Evolutionary conservation across 1,140 invertebrate genomes (phyloP), one percentile per base, ranked within the genome.

Genomic region (Meloidogyne exigua): DNA sequence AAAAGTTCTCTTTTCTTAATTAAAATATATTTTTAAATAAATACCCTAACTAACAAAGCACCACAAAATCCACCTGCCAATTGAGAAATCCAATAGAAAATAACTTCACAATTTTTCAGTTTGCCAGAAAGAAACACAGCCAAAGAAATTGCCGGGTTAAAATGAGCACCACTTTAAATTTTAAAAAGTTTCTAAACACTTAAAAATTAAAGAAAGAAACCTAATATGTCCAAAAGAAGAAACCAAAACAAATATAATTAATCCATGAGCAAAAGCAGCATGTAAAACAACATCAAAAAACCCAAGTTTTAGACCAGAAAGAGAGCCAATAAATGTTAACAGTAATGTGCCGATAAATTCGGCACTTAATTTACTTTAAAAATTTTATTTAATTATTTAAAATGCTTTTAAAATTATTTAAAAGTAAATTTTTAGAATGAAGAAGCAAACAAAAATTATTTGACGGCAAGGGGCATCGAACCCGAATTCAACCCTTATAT

Each of bases 91-190:
- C 86, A 68, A 72, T 88, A 89, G 10, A 79, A 75, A 9, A 83
- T 63, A 5, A 81, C 81, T 32, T 85, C 70, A 9, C 79, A n/a
- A 0, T 79, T 64, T 3, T 72, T 57, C 18, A 88, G 81, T 13
- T 81, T 87, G 0, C 88, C 87, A 25, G 79, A 57, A 26, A 88
- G 36, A 7, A 79, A 76, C 0, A 88, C 77, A 5, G 82, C 87
- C 15, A 88, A 32, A 0, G 88, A 88, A 7, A 89, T 88, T 0
- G 85, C 88, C 26, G 88, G 88, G 74, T 89, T 89, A 64, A 89
- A 82, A 76, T 89, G 88, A 26, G 81, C 88, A 32, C 89, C 89
- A 76, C 88, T 88, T 77, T 76, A n/a, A 39, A 57, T n/a, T n/a
- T n/a, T n/a, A 65, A 72, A 32, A 7, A 36, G 39, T 21, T 62